phyloP scores from a whole-genome alignment of 1,140 invertebrate genomes.

The Trinorchestia longiramus region DNA sequence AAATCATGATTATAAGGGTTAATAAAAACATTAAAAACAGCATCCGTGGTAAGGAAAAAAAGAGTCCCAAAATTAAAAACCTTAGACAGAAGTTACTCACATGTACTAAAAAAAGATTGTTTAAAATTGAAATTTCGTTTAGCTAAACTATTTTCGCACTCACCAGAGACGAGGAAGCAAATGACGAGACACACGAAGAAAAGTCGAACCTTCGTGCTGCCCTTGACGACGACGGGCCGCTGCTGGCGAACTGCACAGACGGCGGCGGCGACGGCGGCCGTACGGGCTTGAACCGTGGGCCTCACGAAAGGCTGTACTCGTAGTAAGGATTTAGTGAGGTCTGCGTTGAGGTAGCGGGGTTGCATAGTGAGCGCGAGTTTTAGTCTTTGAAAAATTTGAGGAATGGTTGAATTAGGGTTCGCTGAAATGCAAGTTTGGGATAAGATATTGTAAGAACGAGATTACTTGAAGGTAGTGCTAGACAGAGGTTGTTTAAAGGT shows the following conservation, averaged over 20 bases:
- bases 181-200: not conserved
- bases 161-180: not conserved
- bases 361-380: not conserved
- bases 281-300: not conserved
- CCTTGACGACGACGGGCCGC: constrained; percentile 41
- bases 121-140: not conserved
- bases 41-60: not conserved
- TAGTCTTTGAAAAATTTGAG: not conserved
- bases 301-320: constrained; percentile 3
- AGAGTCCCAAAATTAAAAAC: not conserved
- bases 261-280: not conserved
- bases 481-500: too few relatives aligned
- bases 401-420: not conserved
- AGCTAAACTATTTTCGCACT: not conserved
- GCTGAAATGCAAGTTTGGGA: too few relatives aligned
- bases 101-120: not conserved
- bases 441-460: too few relatives aligned
- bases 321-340: constrained; percentile 8
- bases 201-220: not conserved
- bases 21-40: not conserved
- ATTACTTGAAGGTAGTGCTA: too few relatives aligned
- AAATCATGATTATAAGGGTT: not conserved
- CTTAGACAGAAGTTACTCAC: not conserved
- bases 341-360: constrained; percentile 32
- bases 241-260: not conserved